Percentiles rank a stretch among this genome's conserved stretches.
phyloP scores from a whole-genome alignment of 2,797 vertebrate species.

The Girardinus metallicus region DNA sequence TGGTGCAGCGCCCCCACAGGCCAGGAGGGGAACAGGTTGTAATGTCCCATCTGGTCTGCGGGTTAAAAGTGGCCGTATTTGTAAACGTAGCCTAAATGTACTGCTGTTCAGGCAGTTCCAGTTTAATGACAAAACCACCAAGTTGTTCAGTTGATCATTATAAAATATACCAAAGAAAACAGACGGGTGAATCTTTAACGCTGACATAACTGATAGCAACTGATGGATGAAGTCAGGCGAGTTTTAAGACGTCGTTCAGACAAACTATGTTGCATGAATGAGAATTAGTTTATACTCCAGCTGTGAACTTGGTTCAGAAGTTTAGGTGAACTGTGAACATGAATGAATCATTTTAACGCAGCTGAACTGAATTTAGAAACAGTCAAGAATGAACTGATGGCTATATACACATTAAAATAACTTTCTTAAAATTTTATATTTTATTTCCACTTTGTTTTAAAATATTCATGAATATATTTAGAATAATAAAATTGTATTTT shows the following conservation, averaged over 20 bases:
- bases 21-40: too few species aligned
- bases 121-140: background rate
- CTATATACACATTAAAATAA: background rate
- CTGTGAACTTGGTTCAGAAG: background rate
- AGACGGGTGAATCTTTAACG: background rate
- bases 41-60: too few species aligned
- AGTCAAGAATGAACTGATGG: background rate
- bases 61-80: too few species aligned
- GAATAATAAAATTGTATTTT: background rate
- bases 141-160: too few species aligned
- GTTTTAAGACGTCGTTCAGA: background rate
- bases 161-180: background rate
- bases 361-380: background rate
- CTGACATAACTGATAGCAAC: background rate
- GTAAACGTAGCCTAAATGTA: background rate
- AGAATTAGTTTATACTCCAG: background rate
- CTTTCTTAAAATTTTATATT: background rate
- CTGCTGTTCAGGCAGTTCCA: background rate
- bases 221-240: background rate
- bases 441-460: background rate
- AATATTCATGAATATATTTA: background rate
- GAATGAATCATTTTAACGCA: background rate
- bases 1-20: too few species aligned
- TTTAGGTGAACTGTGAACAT: background rate
- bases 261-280: background rate